phyloP scores from a whole-genome alignment of 2,888 invertebrate genomes.

The Globia sparganii region DNA sequence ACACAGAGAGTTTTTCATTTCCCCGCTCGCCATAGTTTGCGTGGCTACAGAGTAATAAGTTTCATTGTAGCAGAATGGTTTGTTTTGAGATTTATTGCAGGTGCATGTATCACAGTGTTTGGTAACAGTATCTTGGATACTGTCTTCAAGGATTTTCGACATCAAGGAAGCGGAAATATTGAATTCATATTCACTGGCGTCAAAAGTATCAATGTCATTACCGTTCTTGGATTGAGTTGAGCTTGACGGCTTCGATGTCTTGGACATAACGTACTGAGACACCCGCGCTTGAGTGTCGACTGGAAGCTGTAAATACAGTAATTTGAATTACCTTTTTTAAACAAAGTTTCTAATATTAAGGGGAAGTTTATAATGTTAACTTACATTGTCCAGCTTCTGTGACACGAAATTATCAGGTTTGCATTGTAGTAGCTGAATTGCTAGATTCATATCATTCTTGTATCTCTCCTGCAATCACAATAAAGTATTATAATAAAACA shows the following conservation, averaged over 20 bases:
- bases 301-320: slow-evolving; percentile 93
- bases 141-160: slow-evolving; percentile 97
- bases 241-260: slow-evolving; percentile 85
- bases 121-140: slow-evolving; percentile 94
- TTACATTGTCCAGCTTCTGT: slow-evolving; percentile 96
- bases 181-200: slow-evolving; percentile 91
- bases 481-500: not conserved
- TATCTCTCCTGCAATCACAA: slow-evolving; percentile 95
- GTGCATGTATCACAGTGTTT: slow-evolving; percentile 96
- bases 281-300: slow-evolving; percentile 97
- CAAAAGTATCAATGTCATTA: slow-evolving; percentile 88
- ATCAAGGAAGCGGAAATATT: slow-evolving; percentile 96
- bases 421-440: slow-evolving; percentile 98
- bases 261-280: slow-evolving; percentile 93
- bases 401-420: slow-evolving; percentile 98
- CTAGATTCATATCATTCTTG: slow-evolving; percentile 97
- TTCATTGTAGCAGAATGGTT: slow-evolving; percentile 89
- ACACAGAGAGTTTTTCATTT: slow-evolving; percentile 89
- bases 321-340: slow-evolving; percentile 48
- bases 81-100: slow-evolving; percentile 91
- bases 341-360: not conserved
- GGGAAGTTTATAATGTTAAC: slow-evolving; percentile 75
- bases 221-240: slow-evolving; percentile 84
- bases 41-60: slow-evolving; percentile 91
- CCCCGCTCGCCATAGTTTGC: slow-evolving; percentile 90